These are phyloP conservation scores for Dicranocentrus wangi DNA, from an alignment of 2,888 invertebrate genomes.

Conservation along the genomic window DNA sequence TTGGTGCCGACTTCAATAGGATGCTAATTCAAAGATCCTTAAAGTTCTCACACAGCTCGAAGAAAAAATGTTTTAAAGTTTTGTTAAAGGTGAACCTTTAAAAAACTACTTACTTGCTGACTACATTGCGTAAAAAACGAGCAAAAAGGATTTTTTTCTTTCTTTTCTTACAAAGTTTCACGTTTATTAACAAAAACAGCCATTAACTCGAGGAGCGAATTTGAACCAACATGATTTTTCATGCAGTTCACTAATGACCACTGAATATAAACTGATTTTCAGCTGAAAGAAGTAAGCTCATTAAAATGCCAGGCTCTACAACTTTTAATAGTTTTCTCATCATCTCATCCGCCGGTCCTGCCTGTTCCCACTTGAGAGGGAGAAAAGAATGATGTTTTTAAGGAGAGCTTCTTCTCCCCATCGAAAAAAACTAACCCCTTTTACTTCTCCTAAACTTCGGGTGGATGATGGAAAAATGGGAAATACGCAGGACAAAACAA, in stretches of 20 bases:
- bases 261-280: slow-evolving; percentile 46
- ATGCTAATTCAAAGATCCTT: slow-evolving; percentile 10
- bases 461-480: not conserved
- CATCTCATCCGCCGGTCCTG: not conserved
- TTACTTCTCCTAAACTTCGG: no score
- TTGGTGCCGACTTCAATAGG: slow-evolving; percentile 2
- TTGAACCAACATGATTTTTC: slow-evolving; percentile 47
- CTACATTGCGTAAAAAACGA: no score
- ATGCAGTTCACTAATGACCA: slow-evolving; percentile 44
- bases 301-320: slow-evolving; percentile 47
- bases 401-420: no score
- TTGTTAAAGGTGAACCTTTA: no score
- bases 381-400: no score
- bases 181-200: slow-evolving; percentile 22
- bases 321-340: slow-evolving; percentile 6
- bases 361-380: no score
- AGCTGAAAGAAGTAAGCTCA: slow-evolving; percentile 44
- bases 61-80: not conserved
- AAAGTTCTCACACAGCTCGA: slow-evolving; percentile 14
- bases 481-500: slow-evolving; percentile 30
- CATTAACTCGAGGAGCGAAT: slow-evolving; percentile 18
- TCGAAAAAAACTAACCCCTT: no score
- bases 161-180: slow-evolving; percentile 15
- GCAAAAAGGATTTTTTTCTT: not conserved
- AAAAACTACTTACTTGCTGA: no score